These are phyloP conservation scores for Andrena trimmerana DNA, from an alignment of 2,888 invertebrate species.

Conservation along the genomic window DNA sequence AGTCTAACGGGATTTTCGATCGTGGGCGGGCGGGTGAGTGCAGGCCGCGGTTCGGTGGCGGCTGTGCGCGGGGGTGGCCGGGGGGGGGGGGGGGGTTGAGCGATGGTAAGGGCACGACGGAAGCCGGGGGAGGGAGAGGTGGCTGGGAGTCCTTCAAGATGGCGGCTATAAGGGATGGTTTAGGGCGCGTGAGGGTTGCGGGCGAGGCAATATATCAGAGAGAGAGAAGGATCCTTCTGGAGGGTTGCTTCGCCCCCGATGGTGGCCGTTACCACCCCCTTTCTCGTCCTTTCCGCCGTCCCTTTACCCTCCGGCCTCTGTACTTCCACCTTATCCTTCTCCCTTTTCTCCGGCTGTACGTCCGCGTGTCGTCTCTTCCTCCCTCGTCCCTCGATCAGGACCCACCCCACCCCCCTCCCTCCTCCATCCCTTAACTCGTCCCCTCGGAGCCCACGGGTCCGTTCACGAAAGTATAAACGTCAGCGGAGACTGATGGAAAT, in stretches of 20 bases:
- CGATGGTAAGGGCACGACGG: conserved; percentile 49
- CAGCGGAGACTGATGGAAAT: conserved; percentile 74
- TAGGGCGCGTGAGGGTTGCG: conserved; percentile 82
- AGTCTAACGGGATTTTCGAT: conserved; percentile 85
- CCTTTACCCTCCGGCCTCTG: conserved; percentile 49
- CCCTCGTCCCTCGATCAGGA: conserved; percentile 63
- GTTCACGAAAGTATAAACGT: conserved; percentile 80
- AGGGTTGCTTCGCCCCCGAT: conserved; percentile 72
- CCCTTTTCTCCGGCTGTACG: conserved; percentile 54
- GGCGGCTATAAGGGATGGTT: conserved; percentile 84
- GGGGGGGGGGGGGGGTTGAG: conserved; percentile 66
- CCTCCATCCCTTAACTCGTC: conserved; percentile 47
- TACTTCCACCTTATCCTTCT: conserved; percentile 16
- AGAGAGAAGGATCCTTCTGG: conserved; percentile 72
- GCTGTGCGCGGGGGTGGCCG: conserved; percentile 47
- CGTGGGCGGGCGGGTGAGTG: conserved; percentile 82
- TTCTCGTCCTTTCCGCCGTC: conserved; percentile 66
- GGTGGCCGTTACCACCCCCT: conserved; percentile 77
- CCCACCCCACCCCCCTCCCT: conserved; percentile 37
- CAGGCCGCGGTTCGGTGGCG: conserved; percentile 73
- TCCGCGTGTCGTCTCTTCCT: conserved; percentile 45
- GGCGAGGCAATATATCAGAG: conserved; percentile 83
- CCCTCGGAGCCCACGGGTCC: conserved; percentile 78
- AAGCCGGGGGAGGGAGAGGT: conserved; percentile 23
- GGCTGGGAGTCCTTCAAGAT: conserved; percentile 83